A percentile compares a stretch with the other conserved stretches of the same genome.
phyloP scores from a whole-genome alignment of 2,888 invertebrate species.

The Nasonia oneida region DNA sequence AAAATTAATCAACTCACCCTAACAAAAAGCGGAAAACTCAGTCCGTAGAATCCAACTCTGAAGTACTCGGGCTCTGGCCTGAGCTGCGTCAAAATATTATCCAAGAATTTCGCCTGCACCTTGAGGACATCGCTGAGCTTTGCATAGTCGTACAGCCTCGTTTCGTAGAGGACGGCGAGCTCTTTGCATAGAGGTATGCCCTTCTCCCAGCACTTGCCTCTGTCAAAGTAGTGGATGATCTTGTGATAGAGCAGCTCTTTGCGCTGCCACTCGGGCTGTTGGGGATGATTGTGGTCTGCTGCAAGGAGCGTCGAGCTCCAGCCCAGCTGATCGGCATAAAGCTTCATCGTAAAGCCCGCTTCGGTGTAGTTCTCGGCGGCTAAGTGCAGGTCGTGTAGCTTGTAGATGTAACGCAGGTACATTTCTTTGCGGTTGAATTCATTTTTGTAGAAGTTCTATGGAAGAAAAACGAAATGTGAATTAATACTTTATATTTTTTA shows the following conservation, averaged over 20 bases:
- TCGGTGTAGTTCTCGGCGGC: slow-evolving; percentile 96
- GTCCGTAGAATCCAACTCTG: slow-evolving; percentile 96
- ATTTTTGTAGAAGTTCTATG: slow-evolving; percentile 96
- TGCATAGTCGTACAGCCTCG: slow-evolving; percentile 91
- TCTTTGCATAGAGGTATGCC: slow-evolving; percentile 95
- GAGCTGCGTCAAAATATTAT: slow-evolving; percentile 92
- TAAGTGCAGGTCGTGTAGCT: slow-evolving; percentile 94
- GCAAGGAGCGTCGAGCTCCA: slow-evolving; percentile 88
- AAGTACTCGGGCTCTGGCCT: slow-evolving; percentile 97
- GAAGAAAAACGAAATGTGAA: not conserved
- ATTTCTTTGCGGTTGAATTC: slow-evolving; percentile 97
- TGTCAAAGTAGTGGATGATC: slow-evolving; percentile 95
- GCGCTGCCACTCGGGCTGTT: slow-evolving; percentile 92
- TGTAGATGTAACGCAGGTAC: slow-evolving; percentile 97
- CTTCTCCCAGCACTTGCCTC: slow-evolving; percentile 98
- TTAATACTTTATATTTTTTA: not conserved
- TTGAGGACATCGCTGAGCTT: slow-evolving; percentile 92
- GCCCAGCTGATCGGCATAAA: slow-evolving; percentile 94
- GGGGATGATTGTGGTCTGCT: slow-evolving; percentile 86
- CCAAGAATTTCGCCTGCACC: slow-evolving; percentile 93
- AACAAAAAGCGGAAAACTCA: slow-evolving; percentile 95
- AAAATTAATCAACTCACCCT: slow-evolving; percentile 82
- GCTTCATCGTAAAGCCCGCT: slow-evolving; percentile 95
- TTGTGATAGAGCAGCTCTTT: slow-evolving; percentile 94
- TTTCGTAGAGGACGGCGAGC: slow-evolving; percentile 92